Percentiles rank a stretch among this genome's conserved stretches.
These are phyloP conservation scores for Phalacrocorax pelagicus DNA, from an alignment of 2,113 vertebrate genomes.

Conservation along the genomic window DNA sequence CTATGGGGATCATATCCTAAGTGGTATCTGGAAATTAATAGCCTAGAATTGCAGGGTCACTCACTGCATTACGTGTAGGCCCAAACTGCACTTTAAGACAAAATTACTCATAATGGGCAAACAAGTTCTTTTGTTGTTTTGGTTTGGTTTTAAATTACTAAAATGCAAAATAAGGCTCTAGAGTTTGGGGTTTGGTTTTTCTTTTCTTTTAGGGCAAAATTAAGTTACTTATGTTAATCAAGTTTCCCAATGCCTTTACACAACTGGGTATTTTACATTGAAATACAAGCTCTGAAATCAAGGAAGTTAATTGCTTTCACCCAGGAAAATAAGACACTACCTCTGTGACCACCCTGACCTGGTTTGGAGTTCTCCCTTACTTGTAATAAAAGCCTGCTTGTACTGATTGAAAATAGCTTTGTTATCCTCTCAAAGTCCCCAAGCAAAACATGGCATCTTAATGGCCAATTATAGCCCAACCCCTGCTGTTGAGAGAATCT, in stretches of 20 bases:
- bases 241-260: not conserved
- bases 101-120: not conserved
- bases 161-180: not conserved
- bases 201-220: not conserved
- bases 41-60: not conserved
- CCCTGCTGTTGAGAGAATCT: slow-evolving; percentile 39
- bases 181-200: not conserved
- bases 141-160: not conserved
- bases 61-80: not conserved
- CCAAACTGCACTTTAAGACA: not conserved
- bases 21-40: slow-evolving; percentile 17
- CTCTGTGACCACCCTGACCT: not conserved
- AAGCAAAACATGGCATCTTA: slow-evolving; percentile 61
- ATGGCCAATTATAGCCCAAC: slow-evolving; percentile 63
- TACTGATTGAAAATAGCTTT: not conserved
- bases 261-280: not conserved
- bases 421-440: slow-evolving; percentile 11
- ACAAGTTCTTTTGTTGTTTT: not conserved
- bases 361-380: not conserved
- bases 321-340: slow-evolving; percentile 2
- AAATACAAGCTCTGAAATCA: not conserved
- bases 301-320: slow-evolving; percentile 31
- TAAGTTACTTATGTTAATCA: not conserved
- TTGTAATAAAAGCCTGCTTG: slow-evolving; percentile 23
- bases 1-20: not conserved